Evolutionary conservation across 2,797 vertebrate genomes (phyloP), one percentile per base, ranked within the genome.

Genomic region (Urophycis tenuis): DNA sequence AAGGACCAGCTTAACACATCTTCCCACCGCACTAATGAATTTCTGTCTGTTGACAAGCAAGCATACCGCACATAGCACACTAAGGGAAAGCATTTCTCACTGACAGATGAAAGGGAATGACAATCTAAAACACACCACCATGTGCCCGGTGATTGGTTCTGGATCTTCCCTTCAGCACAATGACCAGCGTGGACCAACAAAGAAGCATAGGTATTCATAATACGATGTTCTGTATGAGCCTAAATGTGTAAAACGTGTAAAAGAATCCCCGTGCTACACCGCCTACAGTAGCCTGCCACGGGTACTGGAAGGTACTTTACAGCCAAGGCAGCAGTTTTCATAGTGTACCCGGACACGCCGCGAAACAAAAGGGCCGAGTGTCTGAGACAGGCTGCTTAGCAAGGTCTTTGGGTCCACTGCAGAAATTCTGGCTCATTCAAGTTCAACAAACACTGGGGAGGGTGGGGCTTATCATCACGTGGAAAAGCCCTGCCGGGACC

Each of bases 11-110:
- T 36, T 36, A 29, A 49, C 35, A 41, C 33, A 19, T 73, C 19
- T 70, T 10, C 9, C 53, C 49, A 60, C 49, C n/a, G 64, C 77
- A 72, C 30, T 79, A 77, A 84, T 80, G 80, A 32, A 64, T 82
- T 72, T 72, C 71, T 72, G 31, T 29, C 71, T 36, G 35, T n/a
- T 12, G 71, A 7, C 41, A 74, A 3, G n/a, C 71, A 80, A 29
- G 49, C 77, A 80, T 74, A 53, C 36, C 72, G 32, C 10, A 0
- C 80, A 81, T 75, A 82, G 22, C 69, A 25, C 41, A 19, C 41
- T 19, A 49, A 15, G 41, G 41, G 15, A 22, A 49, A 49, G 15
- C 45, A 49, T 49, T 17, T 49, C 17, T 49, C n/a, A 15, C 15
- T 49, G 45, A 4, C 45, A 49, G 36, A 39, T 39, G 14, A 39